Evolutionary conservation across 2,797 vertebrate species (phyloP).

Genomic region (Chromobotia macracanthus): DNA sequence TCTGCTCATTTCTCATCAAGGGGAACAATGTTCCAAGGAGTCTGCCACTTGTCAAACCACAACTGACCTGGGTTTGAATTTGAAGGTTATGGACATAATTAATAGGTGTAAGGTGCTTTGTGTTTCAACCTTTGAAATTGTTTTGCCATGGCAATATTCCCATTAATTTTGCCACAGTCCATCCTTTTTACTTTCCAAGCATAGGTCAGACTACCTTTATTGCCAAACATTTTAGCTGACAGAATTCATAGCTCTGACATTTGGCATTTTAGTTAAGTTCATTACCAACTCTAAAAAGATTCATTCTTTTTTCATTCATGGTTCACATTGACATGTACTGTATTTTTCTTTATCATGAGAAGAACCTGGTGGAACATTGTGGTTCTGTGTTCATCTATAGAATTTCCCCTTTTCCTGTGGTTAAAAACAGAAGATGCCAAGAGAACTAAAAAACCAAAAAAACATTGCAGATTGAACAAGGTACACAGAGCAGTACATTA

Average conservation of each 20-base stretch:
- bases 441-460: neutral
- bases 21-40: constrained; percentile 35
- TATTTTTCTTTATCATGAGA: neutral
- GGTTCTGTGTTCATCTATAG: neutral
- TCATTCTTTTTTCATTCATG: constrained; percentile 1
- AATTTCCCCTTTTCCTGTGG: neutral
- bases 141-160: constrained; percentile 18
- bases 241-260: constrained; percentile 29
- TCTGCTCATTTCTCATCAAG: constrained; percentile 31
- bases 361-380: neutral
- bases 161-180: constrained; percentile 21
- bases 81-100: constrained; percentile 33
- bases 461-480: neutral
- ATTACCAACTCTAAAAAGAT: constrained; percentile 61
- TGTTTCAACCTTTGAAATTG: constrained; percentile 13
- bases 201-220: constrained; percentile 31
- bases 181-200: constrained; percentile 22
- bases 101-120: constrained; percentile 36
- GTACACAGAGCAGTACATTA: neutral
- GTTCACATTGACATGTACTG: neutral
- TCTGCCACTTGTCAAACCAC: constrained; percentile 35
- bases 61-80: constrained; percentile 4
- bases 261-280: constrained; percentile 63
- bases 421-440: neutral
- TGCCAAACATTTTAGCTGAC: constrained; percentile 23